A percentile compares a stretch with the other conserved stretches of the same genome.
Conservation (phyloP, 2,113 vertebrate genomes). For the Scomber scombrus region DNA sequence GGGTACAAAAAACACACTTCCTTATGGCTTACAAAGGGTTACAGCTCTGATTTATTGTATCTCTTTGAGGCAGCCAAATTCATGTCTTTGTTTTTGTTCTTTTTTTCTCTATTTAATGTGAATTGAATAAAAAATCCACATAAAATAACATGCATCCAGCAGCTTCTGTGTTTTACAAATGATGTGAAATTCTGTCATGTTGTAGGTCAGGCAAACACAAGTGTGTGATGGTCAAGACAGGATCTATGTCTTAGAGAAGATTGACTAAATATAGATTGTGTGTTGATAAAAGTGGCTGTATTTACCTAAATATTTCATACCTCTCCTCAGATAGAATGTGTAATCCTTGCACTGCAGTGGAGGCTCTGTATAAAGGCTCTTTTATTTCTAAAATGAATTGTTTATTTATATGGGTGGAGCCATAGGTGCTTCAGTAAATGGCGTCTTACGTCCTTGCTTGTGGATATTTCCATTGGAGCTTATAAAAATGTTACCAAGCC, state of each 20-base stretch:
- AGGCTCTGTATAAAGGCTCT: constrained; percentile 64
- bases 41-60: constrained; percentile 47
- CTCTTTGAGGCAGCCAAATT: constrained; percentile 29
- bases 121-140: constrained; percentile 6
- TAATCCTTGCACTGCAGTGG: constrained; percentile 33
- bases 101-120: constrained; percentile 14
- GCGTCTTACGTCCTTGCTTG: constrained; percentile 56
- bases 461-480: constrained; percentile 75
- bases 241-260: constrained; percentile 24
- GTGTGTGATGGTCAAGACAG: constrained; percentile 41
- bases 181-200: constrained; percentile 42
- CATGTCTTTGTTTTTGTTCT: constrained; percentile 29
- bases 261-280: constrained; percentile 47
- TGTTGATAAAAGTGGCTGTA: constrained; percentile 49
- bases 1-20: constrained; percentile 46
- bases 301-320: constrained; percentile 43
- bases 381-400: constrained; percentile 78
- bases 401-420: constrained; percentile 85
- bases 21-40: constrained; percentile 48
- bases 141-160: constrained; percentile 46
- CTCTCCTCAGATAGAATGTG: constrained; percentile 43
- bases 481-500: constrained; percentile 62
- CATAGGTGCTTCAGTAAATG: constrained; percentile 84
- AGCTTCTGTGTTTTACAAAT: constrained; percentile 65
- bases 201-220: constrained; percentile 47